Evolutionary conservation across 2,113 vertebrate species (phyloP).

Genomic region (Rhabdornis inornatus): DNA sequence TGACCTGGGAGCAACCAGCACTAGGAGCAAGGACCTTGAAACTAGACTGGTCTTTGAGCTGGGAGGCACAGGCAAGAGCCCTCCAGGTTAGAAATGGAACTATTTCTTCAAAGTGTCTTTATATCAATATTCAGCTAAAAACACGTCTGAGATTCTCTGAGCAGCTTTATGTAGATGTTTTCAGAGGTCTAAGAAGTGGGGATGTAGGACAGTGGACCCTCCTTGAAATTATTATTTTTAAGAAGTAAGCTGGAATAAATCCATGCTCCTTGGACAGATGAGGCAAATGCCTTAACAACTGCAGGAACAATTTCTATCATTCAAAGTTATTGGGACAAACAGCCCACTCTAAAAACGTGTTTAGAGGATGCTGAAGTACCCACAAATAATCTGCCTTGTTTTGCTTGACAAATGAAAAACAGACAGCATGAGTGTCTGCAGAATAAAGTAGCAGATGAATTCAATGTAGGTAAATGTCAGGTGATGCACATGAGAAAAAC

Average conservation of each 20-base stretch:
- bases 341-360: background rate
- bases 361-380: background rate
- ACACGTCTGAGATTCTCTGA: background rate
- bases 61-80: background rate
- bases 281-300: background rate
- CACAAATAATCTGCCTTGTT: background rate
- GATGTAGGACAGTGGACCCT: background rate
- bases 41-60: background rate
- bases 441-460: background rate
- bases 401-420: background rate
- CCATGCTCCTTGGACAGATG: background rate
- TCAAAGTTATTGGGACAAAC: background rate
- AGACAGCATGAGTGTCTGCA: background rate
- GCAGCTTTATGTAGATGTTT: background rate
- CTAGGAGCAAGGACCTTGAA: background rate
- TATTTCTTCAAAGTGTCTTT: background rate
- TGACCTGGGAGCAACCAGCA: background rate
- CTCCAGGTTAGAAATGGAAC: background rate
- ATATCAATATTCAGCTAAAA: background rate
- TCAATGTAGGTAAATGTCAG: background rate
- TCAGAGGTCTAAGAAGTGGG: background rate
- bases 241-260: background rate
- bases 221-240: background rate
- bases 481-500: background rate
- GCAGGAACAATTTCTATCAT: background rate